Evolutionary conservation across 2,113 vertebrate genomes (phyloP).

Genomic region (Oreochromis niloticus): DNA sequence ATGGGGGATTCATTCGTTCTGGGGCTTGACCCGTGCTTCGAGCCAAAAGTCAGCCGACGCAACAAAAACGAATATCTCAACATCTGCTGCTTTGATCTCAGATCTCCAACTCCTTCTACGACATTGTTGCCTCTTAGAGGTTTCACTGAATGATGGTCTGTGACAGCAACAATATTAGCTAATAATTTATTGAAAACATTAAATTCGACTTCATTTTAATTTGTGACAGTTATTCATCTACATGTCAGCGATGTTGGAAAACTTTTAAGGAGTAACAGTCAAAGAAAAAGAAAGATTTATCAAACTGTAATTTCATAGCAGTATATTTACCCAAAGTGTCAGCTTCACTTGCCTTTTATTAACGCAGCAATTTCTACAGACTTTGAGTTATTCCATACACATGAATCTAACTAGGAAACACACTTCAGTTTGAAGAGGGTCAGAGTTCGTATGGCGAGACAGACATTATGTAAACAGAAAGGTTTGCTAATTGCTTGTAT

Average conservation of each 20-base stretch:
- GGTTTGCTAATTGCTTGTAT: not conserved
- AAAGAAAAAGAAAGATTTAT: not conserved
- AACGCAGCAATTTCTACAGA: not conserved
- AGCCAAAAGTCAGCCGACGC: not conserved
- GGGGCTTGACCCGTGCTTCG: not conserved
- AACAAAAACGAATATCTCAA: not conserved
- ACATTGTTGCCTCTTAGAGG: not conserved
- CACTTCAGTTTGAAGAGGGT: not conserved
- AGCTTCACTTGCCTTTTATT: not conserved
- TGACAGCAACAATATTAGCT: not conserved
- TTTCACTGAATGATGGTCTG: not conserved
- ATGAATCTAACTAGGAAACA: not conserved
- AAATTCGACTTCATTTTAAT: not conserved
- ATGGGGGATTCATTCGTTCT: not conserved
- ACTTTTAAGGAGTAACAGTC: not conserved
- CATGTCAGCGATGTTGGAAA: not conserved
- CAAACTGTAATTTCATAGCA: not conserved
- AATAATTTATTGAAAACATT: not conserved
- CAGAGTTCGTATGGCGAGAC: constrained; percentile 9
- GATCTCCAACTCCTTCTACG: not conserved
- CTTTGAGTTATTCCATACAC: not conserved
- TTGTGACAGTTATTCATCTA: not conserved
- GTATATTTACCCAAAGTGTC: not conserved
- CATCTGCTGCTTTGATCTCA: not conserved
- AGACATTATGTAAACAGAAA: constrained; percentile 14